phyloP scores from a whole-genome alignment of 2,797 vertebrate genomes.

The Sebastes minor region DNA sequence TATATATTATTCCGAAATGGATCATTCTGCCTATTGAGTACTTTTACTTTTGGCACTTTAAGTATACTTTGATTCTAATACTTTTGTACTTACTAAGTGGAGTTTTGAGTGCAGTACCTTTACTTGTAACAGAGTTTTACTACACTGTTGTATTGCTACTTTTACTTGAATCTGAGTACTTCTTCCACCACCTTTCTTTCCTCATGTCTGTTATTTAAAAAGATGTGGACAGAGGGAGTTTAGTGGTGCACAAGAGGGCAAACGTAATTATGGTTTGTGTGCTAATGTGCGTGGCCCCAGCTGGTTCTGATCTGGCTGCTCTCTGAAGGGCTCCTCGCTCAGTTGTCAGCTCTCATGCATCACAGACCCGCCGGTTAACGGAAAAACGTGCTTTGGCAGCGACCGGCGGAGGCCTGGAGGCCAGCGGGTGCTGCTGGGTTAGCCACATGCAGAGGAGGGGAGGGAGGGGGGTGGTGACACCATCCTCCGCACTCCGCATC shows the following conservation, averaged over 20 bases:
- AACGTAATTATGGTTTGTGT: slow-evolving; percentile 77
- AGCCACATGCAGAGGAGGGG: slow-evolving; percentile 53
- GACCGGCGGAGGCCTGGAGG: slow-evolving; percentile 65
- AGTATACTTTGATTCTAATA: not conserved
- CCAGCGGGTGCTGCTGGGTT: slow-evolving; percentile 70
- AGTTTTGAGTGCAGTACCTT: not conserved
- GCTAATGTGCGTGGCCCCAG: slow-evolving; percentile 77
- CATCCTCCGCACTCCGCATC: slow-evolving; percentile 63
- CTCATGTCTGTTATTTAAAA: slow-evolving; percentile 29
- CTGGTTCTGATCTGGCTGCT: slow-evolving; percentile 77
- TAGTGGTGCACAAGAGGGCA: slow-evolving; percentile 70
- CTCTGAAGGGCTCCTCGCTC: slow-evolving; percentile 64
- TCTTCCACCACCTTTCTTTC: slow-evolving; percentile 24
- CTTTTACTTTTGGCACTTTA: not conserved
- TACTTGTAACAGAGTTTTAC: not conserved
- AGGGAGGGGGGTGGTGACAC: slow-evolving; percentile 50
- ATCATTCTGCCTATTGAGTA: not conserved
- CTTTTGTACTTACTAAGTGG: not conserved
- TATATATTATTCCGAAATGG: not conserved
- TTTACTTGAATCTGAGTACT: not conserved
- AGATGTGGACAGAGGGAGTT: slow-evolving; percentile 57
- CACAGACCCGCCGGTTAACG: slow-evolving; percentile 66
- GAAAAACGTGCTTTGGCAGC: slow-evolving; percentile 82
- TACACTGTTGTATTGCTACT: not conserved
- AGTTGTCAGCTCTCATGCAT: slow-evolving; percentile 80